Base-by-base conservation (phyloP, 2,797 vertebrate genomes). In the Glyptemys insculpta region DNA sequence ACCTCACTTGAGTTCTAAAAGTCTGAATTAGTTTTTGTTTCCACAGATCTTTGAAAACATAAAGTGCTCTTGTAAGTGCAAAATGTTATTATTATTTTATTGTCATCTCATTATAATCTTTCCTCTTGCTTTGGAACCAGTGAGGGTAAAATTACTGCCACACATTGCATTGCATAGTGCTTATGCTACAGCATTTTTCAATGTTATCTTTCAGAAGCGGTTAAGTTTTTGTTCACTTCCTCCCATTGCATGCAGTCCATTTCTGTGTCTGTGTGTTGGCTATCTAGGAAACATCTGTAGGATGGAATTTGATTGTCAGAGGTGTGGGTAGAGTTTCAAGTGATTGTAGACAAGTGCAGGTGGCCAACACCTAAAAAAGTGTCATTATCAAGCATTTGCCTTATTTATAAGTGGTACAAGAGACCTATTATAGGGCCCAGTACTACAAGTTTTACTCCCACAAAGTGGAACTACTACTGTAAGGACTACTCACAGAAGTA, bases 361-460 rank as follows among this genome's bases (percentile, higher is more conserved):
- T 92, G 83, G 34, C 54, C 88, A 93, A n/a, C 12, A 15, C 34
- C 47, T 54, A 83, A 86, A 72, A 83, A 79, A 79, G 44, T 88
- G 34, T 83, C 44, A 44, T 76, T 92, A 76, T 91, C 21, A 83
- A 91, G 83, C n/a, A 65, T 91, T 88, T 89, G 29, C 72, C 79
- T 86, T 78, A 79, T 91, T 91, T 91, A 27, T 54, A 94, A 95
- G 74, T 80, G 37, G 37, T 94, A 83, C 80, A 57, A 95, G 92
- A 93, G 80, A 89, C 23, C 37, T 54, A 12, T 91, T 90, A 62
- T 0, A 0, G 59, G 56, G 81, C 83, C 0, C 7, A 91, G 88
- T 79, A 87, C 81, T 52, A 74, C 74, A 88, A 21, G 25, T 21
- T 34, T 92, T 68, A 59, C 0, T 1, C 41, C 80, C 52, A n/a